Base-by-base conservation (phyloP, 2,888 invertebrate genomes). In the Ectobius pallidus region DNA sequence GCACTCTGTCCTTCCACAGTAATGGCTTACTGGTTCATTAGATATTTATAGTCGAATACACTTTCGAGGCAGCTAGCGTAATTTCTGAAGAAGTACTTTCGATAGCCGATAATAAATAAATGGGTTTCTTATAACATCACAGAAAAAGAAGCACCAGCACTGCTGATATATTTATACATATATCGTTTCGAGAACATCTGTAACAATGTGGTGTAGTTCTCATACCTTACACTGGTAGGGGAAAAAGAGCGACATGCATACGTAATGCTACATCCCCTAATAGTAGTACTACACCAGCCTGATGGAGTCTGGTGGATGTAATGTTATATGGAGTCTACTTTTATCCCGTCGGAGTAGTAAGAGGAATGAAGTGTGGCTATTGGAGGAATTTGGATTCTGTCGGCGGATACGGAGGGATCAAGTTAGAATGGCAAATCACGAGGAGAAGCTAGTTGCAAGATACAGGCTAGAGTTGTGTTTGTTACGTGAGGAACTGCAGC, bases 401-500 rank as follows among this genome's bases (percentile, higher is more conserved):
- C 58, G 14, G 58, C 32, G n/a, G 16, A 32, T 58, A 11, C n/a
- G 30, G 32, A 30, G n/a, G 32, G 58, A 30, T 58, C 58, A 58
- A n/a, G 58, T 58, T 58, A 58, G 58, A 58, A 58, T 58, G 58
- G 32, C 58, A 58, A 58, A 58, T 58, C 30, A 58, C 58, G 22
- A 52, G 11, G 22, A 58, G 34, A n/a, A 34, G 34, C 30, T 30
- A 58, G 22, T 52, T 27, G 2, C 14, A 14, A 58, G 58, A 58
- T 27, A 58, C n/a, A 58, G 58, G n/a, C n/a, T 6, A n/a, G 30
- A 58, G 58, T 30, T 30, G 58, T 30, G 58, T 58, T 16, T 58
- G 32, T 58, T 58, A 58, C 32, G 58, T 27, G 32, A 4, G 32
- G 30, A 30, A 32, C 16, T 58, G 58, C 58, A 58, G 58, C 30